Percentiles rank a stretch among this genome's conserved stretches.
Conservation (phyloP, 2,797 vertebrate species). For the Eospalax fontanierii region DNA sequence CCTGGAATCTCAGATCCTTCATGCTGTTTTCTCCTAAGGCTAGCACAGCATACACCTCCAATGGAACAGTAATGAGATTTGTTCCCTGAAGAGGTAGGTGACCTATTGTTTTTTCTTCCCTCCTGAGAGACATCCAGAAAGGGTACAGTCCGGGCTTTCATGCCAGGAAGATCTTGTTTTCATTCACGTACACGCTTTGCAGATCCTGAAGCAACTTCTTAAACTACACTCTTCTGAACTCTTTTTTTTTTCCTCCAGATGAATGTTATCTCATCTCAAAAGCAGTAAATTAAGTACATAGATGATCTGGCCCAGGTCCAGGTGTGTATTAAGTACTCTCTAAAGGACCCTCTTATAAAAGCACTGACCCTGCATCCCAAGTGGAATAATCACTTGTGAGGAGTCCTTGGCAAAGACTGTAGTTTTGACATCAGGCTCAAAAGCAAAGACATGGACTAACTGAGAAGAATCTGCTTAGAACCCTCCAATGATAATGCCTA, state of each 20-base stretch:
- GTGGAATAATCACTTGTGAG: neutral
- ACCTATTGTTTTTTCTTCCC: neutral
- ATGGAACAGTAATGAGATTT: neutral
- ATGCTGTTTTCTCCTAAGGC: neutral
- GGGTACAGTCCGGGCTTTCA: neutral
- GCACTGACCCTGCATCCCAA: neutral
- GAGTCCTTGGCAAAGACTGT: neutral
- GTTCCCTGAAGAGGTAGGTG: neutral
- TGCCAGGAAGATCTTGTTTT: neutral
- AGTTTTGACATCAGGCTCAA: neutral
- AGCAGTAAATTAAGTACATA: neutral
- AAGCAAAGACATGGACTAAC: neutral
- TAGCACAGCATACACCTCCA: neutral
- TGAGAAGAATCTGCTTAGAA: neutral
- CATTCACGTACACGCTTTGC: neutral
- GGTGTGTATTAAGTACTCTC: neutral
- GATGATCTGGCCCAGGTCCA: neutral
- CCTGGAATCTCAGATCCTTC: constrained; percentile 24
- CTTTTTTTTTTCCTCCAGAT: neutral
- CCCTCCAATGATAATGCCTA: neutral
- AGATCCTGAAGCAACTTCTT: neutral
- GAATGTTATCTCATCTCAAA: neutral
- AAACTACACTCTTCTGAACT: neutral
- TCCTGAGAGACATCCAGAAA: neutral
- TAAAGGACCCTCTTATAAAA: neutral